Conservation (phyloP, 2,797 vertebrate genomes). For the Aotus griseimembra region DNA sequence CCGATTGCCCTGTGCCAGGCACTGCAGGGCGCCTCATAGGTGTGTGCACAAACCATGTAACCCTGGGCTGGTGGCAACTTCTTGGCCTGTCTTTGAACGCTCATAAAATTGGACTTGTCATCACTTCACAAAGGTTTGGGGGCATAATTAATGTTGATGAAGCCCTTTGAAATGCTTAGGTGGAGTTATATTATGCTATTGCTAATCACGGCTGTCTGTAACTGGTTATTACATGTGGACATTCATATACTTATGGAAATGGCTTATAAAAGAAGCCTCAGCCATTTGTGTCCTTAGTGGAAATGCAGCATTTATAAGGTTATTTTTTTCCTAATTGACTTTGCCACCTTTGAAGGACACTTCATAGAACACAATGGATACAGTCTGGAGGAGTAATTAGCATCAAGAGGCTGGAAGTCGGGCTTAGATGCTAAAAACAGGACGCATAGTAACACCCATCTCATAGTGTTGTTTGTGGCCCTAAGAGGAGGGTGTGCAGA, state of each 20-base stretch:
- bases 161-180: conserved; percentile 27
- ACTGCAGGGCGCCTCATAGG: not conserved
- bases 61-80: not conserved
- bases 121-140: conserved; percentile 2
- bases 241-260: not conserved
- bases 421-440: not conserved
- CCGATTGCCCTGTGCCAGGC: not conserved
- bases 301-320: not conserved
- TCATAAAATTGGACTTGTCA: not conserved
- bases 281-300: not conserved
- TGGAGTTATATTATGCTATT: not conserved
- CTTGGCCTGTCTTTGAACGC: conserved; percentile 2
- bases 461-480: not conserved
- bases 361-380: not conserved
- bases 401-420: not conserved
- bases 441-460: not conserved
- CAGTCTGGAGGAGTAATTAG: too few relatives aligned
- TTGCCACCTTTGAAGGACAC: not conserved
- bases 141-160: conserved; percentile 38
- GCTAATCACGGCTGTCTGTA: not conserved
- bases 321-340: not conserved
- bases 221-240: not conserved
- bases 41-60: not conserved
- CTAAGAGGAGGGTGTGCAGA: not conserved
- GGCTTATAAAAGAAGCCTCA: not conserved